These are phyloP conservation scores for Neolamprologus sp. DNA, from an alignment of 2,113 vertebrate species.

Conservation along the genomic window DNA sequence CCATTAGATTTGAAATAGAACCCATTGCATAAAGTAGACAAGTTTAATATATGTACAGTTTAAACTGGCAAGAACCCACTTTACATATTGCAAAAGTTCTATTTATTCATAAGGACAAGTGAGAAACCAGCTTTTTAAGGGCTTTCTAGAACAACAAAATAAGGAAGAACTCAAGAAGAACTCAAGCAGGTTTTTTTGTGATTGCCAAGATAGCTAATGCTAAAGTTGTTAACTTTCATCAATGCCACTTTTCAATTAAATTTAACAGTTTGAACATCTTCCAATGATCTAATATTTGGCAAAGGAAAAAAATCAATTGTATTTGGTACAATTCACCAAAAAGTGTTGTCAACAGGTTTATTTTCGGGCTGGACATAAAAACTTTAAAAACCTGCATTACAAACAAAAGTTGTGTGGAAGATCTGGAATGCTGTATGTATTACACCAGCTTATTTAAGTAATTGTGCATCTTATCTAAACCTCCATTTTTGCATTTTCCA, in stretches of 20 bases:
- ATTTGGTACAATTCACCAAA: not conserved
- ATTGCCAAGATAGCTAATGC: not conserved
- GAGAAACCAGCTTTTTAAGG: not conserved
- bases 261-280: not conserved
- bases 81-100: not conserved
- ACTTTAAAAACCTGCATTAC: not conserved
- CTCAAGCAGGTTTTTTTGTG: not conserved
- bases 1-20: not conserved
- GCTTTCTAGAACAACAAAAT: not conserved
- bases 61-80: not conserved
- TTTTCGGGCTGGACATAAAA: not conserved
- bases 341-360: not conserved
- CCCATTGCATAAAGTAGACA: not conserved
- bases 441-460: not conserved
- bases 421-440: not conserved
- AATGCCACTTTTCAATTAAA: not conserved
- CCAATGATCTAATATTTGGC: not conserved
- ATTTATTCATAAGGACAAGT: not conserved
- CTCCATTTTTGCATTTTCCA: not conserved
- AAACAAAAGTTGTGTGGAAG: not conserved
- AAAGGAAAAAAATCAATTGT: not conserved
- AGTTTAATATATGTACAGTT: not conserved
- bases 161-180: not conserved
- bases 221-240: not conserved
- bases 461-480: not conserved